Evolutionary conservation across 2,888 invertebrate species (phyloP), one percentile per base, ranked within the genome.

Genomic region (Melanostoma scalare): DNA sequence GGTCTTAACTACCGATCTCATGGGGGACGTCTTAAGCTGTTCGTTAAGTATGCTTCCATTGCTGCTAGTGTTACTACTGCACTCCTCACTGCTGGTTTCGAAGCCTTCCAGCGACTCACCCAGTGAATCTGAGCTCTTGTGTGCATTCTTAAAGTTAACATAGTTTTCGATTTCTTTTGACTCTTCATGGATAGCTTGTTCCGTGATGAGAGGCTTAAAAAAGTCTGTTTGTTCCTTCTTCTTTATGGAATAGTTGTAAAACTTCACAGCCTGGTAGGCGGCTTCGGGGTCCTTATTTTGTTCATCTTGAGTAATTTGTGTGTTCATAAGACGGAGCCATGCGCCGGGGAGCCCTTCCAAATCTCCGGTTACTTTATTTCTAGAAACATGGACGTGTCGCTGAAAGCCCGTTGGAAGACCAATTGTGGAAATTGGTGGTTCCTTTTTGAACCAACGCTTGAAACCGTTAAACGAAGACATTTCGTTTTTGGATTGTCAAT

Each of bases 211-310:
- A 0, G 95, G 95, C 89, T 97, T 97, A 88, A 96, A 96, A 3
- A 94, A 93, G 55, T 94, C 94, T 67, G 93, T 93, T 55, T 93
- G 93, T 58, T 94, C 94, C 87, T 96, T 95, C 87, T 96, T 96
- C 89, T 96, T 96, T 86, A 96, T 95, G 6, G 96, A 95, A 91
- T 96, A 96, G 89, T 97, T 96, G 89, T 97, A 97, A 89, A 95
- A 97, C 88, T 96, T 96, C 67, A 98, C 94, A 35, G 98, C 98
- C 89, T 97, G 96, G 72, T 97, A 94, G 1, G 97, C 97, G 44
- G 97, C 97, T 88, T 95, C 94, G 2, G 98, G 98, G 92, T 98
- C 96, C 88, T 97, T 94, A 90, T 95, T 94, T 91, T 97, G 97
- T 89, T 98, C 98, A 48, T 95, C 95, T 87, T 95, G 94, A 44